These are phyloP conservation scores for Orthochromis malagaraziensis DNA, from an alignment of 2,113 vertebrate species.

Conservation along the genomic window DNA sequence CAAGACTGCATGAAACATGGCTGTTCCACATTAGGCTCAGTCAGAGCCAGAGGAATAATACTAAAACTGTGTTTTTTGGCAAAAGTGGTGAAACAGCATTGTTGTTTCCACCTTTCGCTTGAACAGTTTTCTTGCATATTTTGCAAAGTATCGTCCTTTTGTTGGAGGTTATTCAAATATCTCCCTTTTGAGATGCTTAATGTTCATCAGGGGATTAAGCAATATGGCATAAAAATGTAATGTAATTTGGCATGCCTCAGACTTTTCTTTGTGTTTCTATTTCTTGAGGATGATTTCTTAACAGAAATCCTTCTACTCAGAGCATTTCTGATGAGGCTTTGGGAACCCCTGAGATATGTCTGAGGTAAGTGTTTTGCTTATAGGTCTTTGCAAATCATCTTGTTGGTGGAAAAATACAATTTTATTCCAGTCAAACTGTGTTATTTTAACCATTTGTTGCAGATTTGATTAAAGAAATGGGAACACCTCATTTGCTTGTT, in stretches of 20 bases:
- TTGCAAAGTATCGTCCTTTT: not conserved
- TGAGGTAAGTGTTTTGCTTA: not conserved
- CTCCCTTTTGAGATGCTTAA: not conserved
- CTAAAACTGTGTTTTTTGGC: not conserved
- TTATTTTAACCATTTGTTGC: not conserved
- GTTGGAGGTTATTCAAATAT: not conserved
- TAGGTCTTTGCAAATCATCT: not conserved
- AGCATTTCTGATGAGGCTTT: not conserved
- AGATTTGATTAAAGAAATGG: not conserved
- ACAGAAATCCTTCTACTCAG: not conserved
- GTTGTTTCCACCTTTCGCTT: not conserved
- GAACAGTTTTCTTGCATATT: not conserved
- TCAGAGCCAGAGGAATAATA: not conserved
- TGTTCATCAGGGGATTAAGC: not conserved
- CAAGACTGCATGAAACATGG: not conserved
- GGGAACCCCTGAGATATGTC: not conserved
- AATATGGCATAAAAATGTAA: not conserved
- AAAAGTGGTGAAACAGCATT: not conserved
- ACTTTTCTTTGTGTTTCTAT: not conserved
- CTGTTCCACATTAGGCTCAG: not conserved
- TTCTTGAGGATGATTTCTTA: not conserved
- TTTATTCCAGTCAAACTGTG: not conserved
- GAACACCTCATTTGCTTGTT: not conserved
- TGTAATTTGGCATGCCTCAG: not conserved
- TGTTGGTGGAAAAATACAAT: not conserved